Base-by-base conservation (phyloP, 1,140 invertebrate genomes). In the Musca domestica region DNA sequence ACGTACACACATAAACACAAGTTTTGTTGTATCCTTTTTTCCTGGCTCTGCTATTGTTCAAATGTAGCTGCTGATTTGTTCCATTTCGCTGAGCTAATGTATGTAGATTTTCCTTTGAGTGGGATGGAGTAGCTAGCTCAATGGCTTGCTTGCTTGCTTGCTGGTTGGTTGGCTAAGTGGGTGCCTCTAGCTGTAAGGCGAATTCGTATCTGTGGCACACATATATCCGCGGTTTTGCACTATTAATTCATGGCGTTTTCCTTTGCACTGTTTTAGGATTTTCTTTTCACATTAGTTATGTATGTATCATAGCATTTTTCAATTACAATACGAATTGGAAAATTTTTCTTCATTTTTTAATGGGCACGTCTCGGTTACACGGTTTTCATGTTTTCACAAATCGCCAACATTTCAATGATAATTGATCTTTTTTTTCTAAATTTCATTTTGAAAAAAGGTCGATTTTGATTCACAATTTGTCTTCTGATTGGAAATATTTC, bases 261-360 rank as follows among this genome's bases (percentile, higher is more conserved):
- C 34, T 12, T 41, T 41, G 34, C 34, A 54, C 30, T 34, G n/a
- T 41, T 51, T 51, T 20, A 61, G 7, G 20, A 61, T 41, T 61
- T 58, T 58, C 17, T 51, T 61, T 34, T 34, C 56, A 34, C 56
- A 61, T 61, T 61, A 61, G 30, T 61, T 61, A 61, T 61, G 56
- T 61, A 61, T 61, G 56, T 61, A 61, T 61, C 30, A 41, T 41
- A 61, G 56, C 27, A 61, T 41, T 41, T 58, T 61, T 61, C 19
- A 27, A 30, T 58, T 58, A 27, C 54, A 41, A 41, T 41, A 10
- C 34, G 34, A 41, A 41, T 41, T 41, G 34, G 34, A 41, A 41
- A 41, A 30, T 4, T 30, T 10, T 41, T 41, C 10, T 12, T 5
- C n/a, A 51, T 51, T 51, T 51, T 51, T 20, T 51, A 2, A 19